A percentile compares a stretch with the other conserved stretches of the same genome.
Evolutionary conservation across 2,797 vertebrate genomes (phyloP).

Genomic region (Bovichtus diacanthus): DNA sequence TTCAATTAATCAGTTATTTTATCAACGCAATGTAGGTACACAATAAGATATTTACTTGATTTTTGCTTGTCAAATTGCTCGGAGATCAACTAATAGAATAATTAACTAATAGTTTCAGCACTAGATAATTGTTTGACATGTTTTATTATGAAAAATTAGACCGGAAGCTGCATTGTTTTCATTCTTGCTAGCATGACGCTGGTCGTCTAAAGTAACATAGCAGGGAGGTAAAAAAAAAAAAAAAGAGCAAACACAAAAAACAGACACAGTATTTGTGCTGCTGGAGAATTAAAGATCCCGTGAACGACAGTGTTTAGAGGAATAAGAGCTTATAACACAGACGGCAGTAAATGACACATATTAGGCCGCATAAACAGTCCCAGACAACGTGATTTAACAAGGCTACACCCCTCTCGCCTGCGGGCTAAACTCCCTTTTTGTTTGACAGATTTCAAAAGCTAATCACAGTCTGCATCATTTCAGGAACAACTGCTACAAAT

Average conservation of each 20-base stretch:
- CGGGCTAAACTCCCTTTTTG: conserved; percentile 67
- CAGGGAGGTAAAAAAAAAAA: conserved; percentile 25
- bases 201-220: conserved; percentile 63
- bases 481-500: conserved; percentile 23
- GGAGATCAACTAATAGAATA: neutral
- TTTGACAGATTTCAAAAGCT: conserved; percentile 73
- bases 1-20: neutral
- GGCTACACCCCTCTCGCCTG: conserved; percentile 79
- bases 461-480: conserved; percentile 36
- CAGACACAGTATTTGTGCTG: neutral
- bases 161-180: conserved; percentile 55
- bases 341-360: neutral
- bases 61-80: too few species aligned
- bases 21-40: neutral
- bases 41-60: neutral
- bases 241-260: conserved; percentile 36
- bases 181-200: conserved; percentile 11
- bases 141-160: conserved; percentile 49
- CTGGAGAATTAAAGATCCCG: neutral
- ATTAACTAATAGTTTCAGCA: neutral
- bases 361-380: conserved; percentile 65
- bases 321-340: neutral
- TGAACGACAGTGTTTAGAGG: neutral
- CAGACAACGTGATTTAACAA: conserved; percentile 70
- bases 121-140: too few species aligned